Base-by-base conservation (phyloP, 2,888 invertebrate species). In the Chydorus sphaericus region DNA sequence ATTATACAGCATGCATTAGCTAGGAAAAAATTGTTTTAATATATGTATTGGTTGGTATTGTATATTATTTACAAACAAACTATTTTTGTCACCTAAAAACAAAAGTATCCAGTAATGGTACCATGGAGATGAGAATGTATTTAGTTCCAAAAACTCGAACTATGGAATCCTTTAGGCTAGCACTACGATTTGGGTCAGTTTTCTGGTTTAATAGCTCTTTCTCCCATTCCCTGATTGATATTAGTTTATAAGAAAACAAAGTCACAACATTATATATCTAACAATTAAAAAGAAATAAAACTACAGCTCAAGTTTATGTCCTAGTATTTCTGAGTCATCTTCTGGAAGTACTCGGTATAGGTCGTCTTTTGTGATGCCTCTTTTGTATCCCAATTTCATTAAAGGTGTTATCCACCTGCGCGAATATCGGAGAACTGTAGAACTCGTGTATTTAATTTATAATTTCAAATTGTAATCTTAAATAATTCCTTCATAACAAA, bases 331-430 rank as follows among this genome's bases (percentile, higher is more conserved):
- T n/a, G 89, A 88, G 64, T 77, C 74, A 68, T 88, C 89, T 28
- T 73, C 73, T 36, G 71, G 73, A 51, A 83, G 73, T 1, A 86
- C 79, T 62, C 80, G 79, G 65, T 82, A 82, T 38, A 91, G 71
- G 69, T 91, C 91, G 28, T 77, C 73, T 44, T 81, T 75, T 60
- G 81, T 83, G 50, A 90, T 69, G 50, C 81, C 79, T 63, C 84
- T 80, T 57, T 74, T 76, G 63, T 80, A 79, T 1, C 89, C 90
- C 65, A 79, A 79, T 62, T 77, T 80, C 70, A 88, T 88, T 63
- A 85, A 71, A 6, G 80, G 82, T 65, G 84, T 73, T 56, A 85
- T 82, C 80, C 87, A 90, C 70, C 83, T 83, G 66, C 80, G 83
- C 48, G n/a, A n/a, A n/a, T n/a, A n/a, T n/a, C n/a, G 7, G 7